A percentile compares a stretch with the other conserved stretches of the same genome.
phyloP scores from a whole-genome alignment of 2,113 vertebrate species.

The Rattus rattus region DNA sequence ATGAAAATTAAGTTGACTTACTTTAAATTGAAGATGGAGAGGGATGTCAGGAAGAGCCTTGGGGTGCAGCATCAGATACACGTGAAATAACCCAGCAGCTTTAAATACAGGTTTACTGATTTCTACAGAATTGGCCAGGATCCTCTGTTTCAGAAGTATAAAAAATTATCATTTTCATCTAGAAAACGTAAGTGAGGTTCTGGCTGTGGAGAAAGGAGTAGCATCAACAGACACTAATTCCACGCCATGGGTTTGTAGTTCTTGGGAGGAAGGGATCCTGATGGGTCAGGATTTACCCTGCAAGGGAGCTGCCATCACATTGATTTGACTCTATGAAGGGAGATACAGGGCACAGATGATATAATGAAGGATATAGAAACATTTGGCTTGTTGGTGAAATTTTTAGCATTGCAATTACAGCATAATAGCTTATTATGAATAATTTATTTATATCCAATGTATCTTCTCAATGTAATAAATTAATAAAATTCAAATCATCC shows the following conservation, averaged over 20 bases:
- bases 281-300: neutral
- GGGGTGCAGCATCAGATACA: neutral
- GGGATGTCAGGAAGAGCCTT: neutral
- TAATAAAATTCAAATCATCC: neutral
- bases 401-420: neutral
- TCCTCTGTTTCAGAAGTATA: neutral
- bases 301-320: neutral
- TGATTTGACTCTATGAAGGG: neutral
- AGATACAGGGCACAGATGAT: accelerated
- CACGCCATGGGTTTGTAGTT: neutral
- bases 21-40: neutral
- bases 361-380: neutral
- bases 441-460: neutral
- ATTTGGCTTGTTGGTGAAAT: neutral
- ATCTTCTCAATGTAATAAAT: neutral
- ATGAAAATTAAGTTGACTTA: neutral
- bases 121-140: neutral
- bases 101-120: neutral
- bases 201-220: neutral
- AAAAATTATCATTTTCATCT: neutral
- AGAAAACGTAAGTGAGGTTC: neutral
- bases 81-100: neutral
- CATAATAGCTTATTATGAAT: neutral
- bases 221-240: neutral
- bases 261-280: neutral